Percentiles rank a stretch among this genome's conserved stretches.
Conservation (phyloP, 2,113 vertebrate genomes). For the Syrmaticus mikado region DNA sequence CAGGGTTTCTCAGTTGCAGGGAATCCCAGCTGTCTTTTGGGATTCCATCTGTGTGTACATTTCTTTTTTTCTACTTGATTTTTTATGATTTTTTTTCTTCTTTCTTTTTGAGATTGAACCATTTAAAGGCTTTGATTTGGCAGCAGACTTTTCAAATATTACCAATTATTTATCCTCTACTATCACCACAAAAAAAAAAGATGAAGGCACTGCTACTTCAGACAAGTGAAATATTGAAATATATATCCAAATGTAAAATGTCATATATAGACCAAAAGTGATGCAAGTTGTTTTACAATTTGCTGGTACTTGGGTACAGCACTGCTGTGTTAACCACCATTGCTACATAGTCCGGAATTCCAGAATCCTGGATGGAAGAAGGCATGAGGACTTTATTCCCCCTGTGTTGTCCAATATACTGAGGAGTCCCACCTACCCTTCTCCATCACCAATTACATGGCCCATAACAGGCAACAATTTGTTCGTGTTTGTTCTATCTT, state of each 20-base stretch:
- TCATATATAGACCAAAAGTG: background rate
- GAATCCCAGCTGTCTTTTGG: constrained; percentile 72
- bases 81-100: accelerated
- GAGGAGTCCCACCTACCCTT: background rate
- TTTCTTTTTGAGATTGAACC: background rate
- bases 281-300: background rate
- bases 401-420: background rate
- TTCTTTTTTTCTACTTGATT: background rate
- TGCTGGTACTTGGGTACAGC: background rate
- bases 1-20: constrained; percentile 61
- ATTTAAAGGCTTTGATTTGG: constrained; percentile 10
- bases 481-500: background rate
- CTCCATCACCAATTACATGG: background rate
- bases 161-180: background rate
- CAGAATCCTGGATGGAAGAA: background rate
- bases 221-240: background rate
- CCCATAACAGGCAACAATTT: background rate
- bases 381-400: background rate
- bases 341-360: background rate
- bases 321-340: background rate
- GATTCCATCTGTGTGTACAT: constrained; percentile 67
- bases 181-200: background rate
- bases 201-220: background rate
- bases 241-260: background rate
- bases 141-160: background rate